Evolutionary conservation across 2,888 invertebrate genomes (phyloP), one percentile per base, ranked within the genome.

Genomic region (Galeruca laticollis): DNA sequence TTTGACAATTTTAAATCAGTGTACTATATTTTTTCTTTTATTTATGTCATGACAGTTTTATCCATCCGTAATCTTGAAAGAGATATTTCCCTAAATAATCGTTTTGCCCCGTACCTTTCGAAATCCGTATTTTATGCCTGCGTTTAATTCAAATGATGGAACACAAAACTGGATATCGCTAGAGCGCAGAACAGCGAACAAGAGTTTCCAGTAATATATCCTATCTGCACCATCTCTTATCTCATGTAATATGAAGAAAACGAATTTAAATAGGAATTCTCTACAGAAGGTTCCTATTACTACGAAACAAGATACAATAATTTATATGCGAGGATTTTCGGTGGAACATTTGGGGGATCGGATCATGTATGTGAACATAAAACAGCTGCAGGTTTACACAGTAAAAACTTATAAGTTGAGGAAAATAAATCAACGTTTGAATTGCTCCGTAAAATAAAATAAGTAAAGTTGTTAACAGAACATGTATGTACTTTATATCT

Each of bases 221-320:
- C 56, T 57, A 74, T 74, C 74, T 74, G 69, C 71, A 68, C 56
- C 72, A 72, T 74, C 70, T 74, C 74, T 72, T 74, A 74, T 74
- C 74, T 73, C 59, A 51, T 68, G 61, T 68, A 67, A 61, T 72
- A 70, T 71, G 71, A 70, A 74, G 69, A 69, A 69, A 68, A 71
- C 69, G 72, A 72, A 73, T 74, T 74, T 73, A 73, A 74, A 73
- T 69, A 66, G 69, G 43, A 69, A 51, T 60, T 62, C 69, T 65
- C 68, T 62, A 63, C 71, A 72, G 62, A 69, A 62, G 69, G 69
- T 49, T 31, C 69, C 71, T 63, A 59, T 59, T 60, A 66, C 60
- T 59, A 47, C 59, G 62, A 65, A 69, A 69, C 71, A 69, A 69
- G 69, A 69, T 66, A 69, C 71, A 61, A 72, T 72, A 69, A 72